Base-by-base conservation (phyloP, 2,113 vertebrate genomes). In the Camarhynchus parvulus region DNA sequence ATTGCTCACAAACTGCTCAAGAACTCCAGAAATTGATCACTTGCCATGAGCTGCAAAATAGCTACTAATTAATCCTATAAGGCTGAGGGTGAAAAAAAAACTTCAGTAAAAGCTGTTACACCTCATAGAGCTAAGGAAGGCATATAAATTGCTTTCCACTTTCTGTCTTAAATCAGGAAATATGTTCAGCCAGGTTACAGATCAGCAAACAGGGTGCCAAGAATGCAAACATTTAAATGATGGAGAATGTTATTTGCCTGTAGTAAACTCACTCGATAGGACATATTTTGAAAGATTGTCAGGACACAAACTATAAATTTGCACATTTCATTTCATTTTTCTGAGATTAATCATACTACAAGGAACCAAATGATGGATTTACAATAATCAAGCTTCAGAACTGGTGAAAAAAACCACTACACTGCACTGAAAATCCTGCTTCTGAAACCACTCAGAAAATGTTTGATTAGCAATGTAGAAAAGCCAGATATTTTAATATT, bases 191-290 rank as follows among this genome's bases (percentile, higher is more conserved):
- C 72, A 90, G 85, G 93, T 79, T 95, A 96, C 33, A 93, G 89
- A 92, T 79, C 89, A 95, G 91, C 87, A 94, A 94, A 78, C 94
- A 82, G 83, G 42, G 50, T 95, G 96, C 94, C 94, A 96, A 76
- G 86, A 96, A 74, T 44, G 79, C 87, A 85, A 84, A 87, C 87
- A 89, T 94, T 94, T 90, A 95, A 83, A 92, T 91, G 96, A 94
- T 94, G 78, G 83, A 97, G 42, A 95, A 87, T 0, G 63, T 92
- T 90, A 88, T 95, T 92, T 93, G 88, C 61, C 83, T 52, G 68
- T 63, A 94, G 93, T 83, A 89, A 96, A 90, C 64, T 88, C 85
- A 64, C 56, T 81, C 20, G 3, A 75, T 44, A 59, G 37, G 37
- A 92, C 23, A 1, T 15, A n/a, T 66, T 80, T 85, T 95, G 90